These are phyloP conservation scores for Panthera tigris DNA, from an alignment of 2,113 vertebrate genomes.

Conservation along the genomic window DNA sequence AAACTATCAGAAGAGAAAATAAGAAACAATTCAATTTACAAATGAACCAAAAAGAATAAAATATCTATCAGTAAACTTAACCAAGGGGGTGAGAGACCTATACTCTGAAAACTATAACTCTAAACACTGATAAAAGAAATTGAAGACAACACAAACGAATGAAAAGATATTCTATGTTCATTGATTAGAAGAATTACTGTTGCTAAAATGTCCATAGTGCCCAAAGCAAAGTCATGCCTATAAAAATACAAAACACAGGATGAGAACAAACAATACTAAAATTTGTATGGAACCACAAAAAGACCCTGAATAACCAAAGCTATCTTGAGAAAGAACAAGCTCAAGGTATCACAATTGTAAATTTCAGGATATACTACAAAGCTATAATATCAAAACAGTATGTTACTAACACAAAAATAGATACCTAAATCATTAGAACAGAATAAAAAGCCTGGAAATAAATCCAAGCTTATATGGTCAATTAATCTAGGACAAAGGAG, in stretches of 20 bases:
- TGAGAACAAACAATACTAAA: background rate
- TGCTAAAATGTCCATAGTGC: background rate
- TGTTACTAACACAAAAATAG: background rate
- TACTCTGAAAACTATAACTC: background rate
- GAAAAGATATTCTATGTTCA: background rate
- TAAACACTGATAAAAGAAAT: background rate
- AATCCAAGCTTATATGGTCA: background rate
- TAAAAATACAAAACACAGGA: background rate
- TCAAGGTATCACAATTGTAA: background rate
- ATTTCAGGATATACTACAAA: background rate
- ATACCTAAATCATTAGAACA: background rate
- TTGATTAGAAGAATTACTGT: background rate
- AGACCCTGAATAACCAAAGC: background rate
- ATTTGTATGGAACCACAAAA: background rate
- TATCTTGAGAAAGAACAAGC: background rate
- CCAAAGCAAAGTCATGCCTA: background rate
- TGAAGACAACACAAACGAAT: background rate
- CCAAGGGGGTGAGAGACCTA: background rate
- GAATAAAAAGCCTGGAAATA: background rate
- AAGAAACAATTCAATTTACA: background rate
- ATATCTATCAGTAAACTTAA: background rate
- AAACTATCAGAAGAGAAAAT: background rate
- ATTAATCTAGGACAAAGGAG: background rate
- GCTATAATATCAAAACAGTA: background rate
- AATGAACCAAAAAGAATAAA: background rate